phyloP scores from a whole-genome alignment of 2,113 vertebrate genomes.

The Brevimyrus niger region DNA sequence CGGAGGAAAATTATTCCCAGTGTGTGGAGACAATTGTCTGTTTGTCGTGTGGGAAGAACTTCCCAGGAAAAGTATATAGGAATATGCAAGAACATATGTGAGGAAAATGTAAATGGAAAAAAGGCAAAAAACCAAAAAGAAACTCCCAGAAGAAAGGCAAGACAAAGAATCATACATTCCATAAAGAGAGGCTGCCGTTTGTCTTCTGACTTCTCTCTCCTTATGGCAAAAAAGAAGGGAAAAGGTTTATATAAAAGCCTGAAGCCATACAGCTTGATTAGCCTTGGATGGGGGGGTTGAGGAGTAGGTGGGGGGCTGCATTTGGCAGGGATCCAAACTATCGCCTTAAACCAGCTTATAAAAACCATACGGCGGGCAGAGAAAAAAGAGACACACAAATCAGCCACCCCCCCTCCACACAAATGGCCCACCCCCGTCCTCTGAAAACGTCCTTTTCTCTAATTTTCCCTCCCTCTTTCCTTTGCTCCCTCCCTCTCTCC shows the following conservation, averaged over 20 bases:
- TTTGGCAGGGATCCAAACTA: conserved; percentile 35
- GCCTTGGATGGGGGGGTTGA: not conserved
- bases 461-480: conserved; percentile 30
- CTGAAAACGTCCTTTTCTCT: conserved; percentile 50
- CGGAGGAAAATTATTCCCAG: not conserved
- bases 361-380: conserved; percentile 46
- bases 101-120: not conserved
- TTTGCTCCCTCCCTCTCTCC: conserved; percentile 29
- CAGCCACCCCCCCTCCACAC: not conserved
- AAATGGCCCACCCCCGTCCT: conserved; percentile 52
- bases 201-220: not conserved
- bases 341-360: conserved; percentile 46
- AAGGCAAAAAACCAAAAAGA: not conserved
- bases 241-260: conserved; percentile 11
- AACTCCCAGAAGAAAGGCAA: not conserved
- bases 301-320: not conserved
- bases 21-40: not conserved
- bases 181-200: not conserved
- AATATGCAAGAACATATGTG: not conserved
- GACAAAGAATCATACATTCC: conserved; percentile 3
- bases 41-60: not conserved
- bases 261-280: not conserved
- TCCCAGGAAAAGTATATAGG: not conserved
- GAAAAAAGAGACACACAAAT: not conserved
- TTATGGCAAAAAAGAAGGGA: conserved; percentile 12